Base-by-base conservation (phyloP, 92 coral and sea anemone genomes). In the Galaxea fascicularis region DNA sequence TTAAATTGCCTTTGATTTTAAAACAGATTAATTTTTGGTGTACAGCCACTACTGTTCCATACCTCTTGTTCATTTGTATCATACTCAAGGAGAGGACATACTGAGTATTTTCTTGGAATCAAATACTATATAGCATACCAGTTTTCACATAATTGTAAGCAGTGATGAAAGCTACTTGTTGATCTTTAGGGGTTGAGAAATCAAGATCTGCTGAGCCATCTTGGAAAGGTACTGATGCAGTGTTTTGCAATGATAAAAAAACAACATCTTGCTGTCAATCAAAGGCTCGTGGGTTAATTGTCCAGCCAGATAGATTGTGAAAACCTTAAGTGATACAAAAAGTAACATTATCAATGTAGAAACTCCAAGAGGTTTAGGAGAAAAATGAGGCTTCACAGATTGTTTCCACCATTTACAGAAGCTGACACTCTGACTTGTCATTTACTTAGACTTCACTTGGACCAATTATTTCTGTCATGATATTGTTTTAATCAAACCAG, bases 131-230 rank as follows among this genome's bases (percentile, higher is more conserved):
- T 18, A 58, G 65, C 65, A 58, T 58, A 58, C 65, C 65, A 58
- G 26, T 58, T 58, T 58, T 58, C 65, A 58, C 22, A 27, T 58
- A 58, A 58, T 58, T 58, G 65, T 58, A 58, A 58, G 65, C 22
- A 58, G 27, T 58, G 65, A 58, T 58, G 65, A 58, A 58, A 58
- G 65, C 26, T 58, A 58, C 65, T 58, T 58, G 65, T 58, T 58
- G 65, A 58, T 58, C 22, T 4, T 58, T 58, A 58, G 65, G 65
- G 65, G 26, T 58, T 1, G 65, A 58, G 65, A 58, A 58, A 58
- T 58, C 64, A 58, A 58, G 64, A 58, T 58, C 64, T 58, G 65
- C 65, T 58, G 65, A 58, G 65, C 6, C 65, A 58, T 58, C 65
- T 58, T 58, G 65, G 65, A 25, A 58, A 58, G 65, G 65, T 58